Base-by-base conservation (phyloP, 2,888 invertebrate species). In the Pristionchus japonicus region DNA sequence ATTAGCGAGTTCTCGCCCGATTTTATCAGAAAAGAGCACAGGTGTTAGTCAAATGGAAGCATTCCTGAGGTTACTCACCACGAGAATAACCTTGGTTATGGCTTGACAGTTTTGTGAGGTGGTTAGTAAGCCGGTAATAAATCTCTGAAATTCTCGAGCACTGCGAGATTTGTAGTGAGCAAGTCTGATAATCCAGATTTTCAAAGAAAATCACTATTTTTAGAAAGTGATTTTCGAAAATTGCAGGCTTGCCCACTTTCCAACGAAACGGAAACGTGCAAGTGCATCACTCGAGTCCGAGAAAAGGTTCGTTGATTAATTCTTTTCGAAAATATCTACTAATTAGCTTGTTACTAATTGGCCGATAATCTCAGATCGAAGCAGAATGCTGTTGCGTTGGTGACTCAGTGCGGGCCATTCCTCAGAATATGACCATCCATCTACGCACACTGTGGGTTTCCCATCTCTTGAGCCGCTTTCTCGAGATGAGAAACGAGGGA, bases 261-360 rank as follows among this genome's bases (percentile, higher is more conserved):
- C n/a, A 47, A 47, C 77, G 77, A 77, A 27, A 77, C 77, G 77
- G 77, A 77, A 77, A 77, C 52, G 64, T 85, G 85, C 85, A 85
- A 85, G 85, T 85, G 85, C 31, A 64, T 64, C 34, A 85, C 61
- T 61, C 85, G 85, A 1, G 85, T 85, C 15, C n/a, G 85, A 64
- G 85, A 64, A 64, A 1, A 57, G 17, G 37, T 20, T 49, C 34
- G 31, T 31, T 4, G 15, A 43, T 11, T 31, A 34, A 27, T 49
- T 23, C 47, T 57, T 83, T 52, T 52, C 31, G 49, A 64, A 61
- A 64, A 61, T 85, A 15, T 23, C 23, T 15, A 67, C 15, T 82
- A 31, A n/a, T n/a, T n/a, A n/a, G n/a, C n/a, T n/a, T n/a, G n/a
- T n/a, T n/a, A n/a, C n/a, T n/a, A n/a, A n/a, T n/a, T n/a, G n/a